Evolutionary conservation across 2,888 invertebrate species (phyloP), one percentile per base, ranked within the genome.

Genomic region (Acleris cristana): DNA sequence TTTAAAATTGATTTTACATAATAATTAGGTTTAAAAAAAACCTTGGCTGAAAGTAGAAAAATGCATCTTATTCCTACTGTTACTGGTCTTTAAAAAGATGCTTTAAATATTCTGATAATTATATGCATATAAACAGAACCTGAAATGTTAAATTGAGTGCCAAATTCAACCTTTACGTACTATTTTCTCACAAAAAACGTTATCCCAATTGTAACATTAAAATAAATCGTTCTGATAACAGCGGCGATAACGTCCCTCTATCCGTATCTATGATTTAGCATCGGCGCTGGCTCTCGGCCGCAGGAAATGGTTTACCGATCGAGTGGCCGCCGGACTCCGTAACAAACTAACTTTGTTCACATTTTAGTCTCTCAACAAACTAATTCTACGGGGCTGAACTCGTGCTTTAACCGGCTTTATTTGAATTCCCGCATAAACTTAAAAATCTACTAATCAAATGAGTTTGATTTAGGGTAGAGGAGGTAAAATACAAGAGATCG

Each of bases 201-300:
- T 44, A 57, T 45, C 30, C 54, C 51, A 44, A 34, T 48, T 34
- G 44, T 44, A 45, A 60, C 49, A 55, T 65, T 61, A 61, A 60
- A 57, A 64, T 51, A 51, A 61, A 66, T 66, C 34, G 61, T 49
- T 44, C 40, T 56, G 48, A 61, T 66, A 61, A 61, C 56, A 66
- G 14, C 14, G 16, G 14, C 51, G 60, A 61, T 66, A 49, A 64
- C 56, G 62, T 57, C 62, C 53, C 48, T 62, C 61, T 67, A 62
- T 34, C 58, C 67, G 53, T 63, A 67, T 66, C 58, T 67, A 63
- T 67, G 67, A 63, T 67, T 67, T 67, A 67, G 26, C 49, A 63
- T 67, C 58, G 63, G 40, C 44, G 34, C 62, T 21, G 51, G 19
- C 66, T 40, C 40, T 40, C 62, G 53, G 49, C 52, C 66, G 58